A percentile compares a stretch with the other conserved stretches of the same genome.
Evolutionary conservation across 2,113 vertebrate species (phyloP).

Genomic region (Osmerus mordax): DNA sequence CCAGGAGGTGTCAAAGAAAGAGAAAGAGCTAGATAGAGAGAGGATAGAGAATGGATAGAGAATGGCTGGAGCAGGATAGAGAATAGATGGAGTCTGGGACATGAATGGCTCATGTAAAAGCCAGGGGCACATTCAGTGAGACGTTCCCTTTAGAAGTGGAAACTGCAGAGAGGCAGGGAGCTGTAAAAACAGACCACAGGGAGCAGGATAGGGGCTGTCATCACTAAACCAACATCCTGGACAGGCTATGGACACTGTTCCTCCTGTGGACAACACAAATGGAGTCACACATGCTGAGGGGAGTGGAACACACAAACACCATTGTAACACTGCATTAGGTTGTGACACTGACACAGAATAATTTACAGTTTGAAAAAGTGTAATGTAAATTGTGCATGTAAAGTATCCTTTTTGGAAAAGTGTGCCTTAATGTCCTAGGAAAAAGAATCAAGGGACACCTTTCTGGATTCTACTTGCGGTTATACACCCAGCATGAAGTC

Average conservation of each 20-base stretch:
- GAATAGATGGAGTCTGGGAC: slow-evolving; percentile 32
- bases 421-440: too few species aligned
- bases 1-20: slow-evolving; percentile 43
- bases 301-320: too few species aligned
- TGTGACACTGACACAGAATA: too few species aligned
- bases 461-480: too few species aligned
- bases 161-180: slow-evolving; percentile 22
- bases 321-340: too few species aligned
- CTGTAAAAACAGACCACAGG: slow-evolving; percentile 19
- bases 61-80: slow-evolving; percentile 28
- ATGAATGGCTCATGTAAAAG: slow-evolving; percentile 36
- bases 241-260: slow-evolving; percentile 3
- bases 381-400: too few species aligned
- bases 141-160: slow-evolving; percentile 40
- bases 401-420: too few species aligned
- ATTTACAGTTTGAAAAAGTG: too few species aligned
- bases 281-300: too few species aligned
- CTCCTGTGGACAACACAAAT: not conserved
- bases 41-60: slow-evolving; percentile 34
- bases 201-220: slow-evolving; percentile 3
- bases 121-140: slow-evolving; percentile 32
- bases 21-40: slow-evolving; percentile 42
- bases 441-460: too few species aligned
- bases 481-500: not conserved
- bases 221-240: slow-evolving; percentile 13